A percentile compares a stretch with the other conserved stretches of the same genome.
phyloP scores from a whole-genome alignment of 2,113 vertebrate genomes.

The Cyanoramphus novaezelandiae region DNA sequence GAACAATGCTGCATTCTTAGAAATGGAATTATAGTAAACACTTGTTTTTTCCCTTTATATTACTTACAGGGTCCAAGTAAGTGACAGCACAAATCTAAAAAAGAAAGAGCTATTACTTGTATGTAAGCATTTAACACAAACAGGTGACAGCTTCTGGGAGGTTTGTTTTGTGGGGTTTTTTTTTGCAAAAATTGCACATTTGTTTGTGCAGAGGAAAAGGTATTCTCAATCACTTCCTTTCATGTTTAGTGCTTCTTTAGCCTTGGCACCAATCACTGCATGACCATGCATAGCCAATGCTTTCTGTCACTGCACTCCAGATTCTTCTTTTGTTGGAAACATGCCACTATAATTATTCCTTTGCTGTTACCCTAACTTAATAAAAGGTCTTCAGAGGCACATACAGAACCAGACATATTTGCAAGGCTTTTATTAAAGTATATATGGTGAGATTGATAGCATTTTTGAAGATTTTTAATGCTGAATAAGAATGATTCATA shows the following conservation, averaged over 20 bases:
- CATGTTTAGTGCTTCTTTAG: background rate
- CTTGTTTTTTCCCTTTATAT: background rate
- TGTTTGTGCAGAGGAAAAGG: background rate
- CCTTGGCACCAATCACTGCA: background rate
- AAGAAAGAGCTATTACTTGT: background rate
- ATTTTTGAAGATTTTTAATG: background rate
- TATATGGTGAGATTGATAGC: background rate
- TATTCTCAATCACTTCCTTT: background rate
- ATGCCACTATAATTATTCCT: background rate
- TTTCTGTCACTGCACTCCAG: background rate
- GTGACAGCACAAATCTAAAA: background rate
- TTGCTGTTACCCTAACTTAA: background rate
- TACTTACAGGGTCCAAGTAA: background rate
- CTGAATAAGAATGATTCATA: background rate
- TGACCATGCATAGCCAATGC: background rate
- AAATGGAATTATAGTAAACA: background rate
- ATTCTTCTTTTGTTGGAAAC: background rate
- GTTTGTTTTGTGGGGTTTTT: background rate
- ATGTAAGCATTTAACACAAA: background rate
- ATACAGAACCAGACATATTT: background rate
- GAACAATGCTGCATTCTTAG: background rate
- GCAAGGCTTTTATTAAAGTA: background rate
- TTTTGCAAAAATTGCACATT: background rate
- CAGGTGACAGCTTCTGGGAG: background rate
- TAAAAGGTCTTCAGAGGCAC: background rate